Evolutionary conservation across 2,797 vertebrate species (phyloP).

Genomic region (Lepilemur ruficaudatus): DNA sequence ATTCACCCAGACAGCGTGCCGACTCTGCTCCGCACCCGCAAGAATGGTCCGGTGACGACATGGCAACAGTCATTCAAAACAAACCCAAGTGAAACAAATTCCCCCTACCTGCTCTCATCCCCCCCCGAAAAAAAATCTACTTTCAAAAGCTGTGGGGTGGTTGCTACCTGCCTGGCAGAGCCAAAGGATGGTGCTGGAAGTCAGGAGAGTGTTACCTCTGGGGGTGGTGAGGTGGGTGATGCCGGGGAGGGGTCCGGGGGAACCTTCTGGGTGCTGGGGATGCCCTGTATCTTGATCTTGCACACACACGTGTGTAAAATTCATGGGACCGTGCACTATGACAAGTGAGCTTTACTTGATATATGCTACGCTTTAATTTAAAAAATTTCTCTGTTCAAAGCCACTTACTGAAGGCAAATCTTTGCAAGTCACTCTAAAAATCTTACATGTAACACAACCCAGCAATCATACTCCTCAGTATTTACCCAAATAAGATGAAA

Average conservation of each 20-base stretch:
- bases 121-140: background rate
- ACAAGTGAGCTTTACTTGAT: background rate
- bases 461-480: background rate
- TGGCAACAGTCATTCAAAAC: background rate
- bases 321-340: background rate
- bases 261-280: background rate
- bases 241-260: accelerated
- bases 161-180: background rate
- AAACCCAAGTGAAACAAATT: background rate
- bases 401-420: background rate
- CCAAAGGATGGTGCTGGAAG: background rate
- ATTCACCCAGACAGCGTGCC: background rate
- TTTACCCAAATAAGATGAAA: background rate
- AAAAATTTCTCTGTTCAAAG: background rate
- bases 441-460: background rate
- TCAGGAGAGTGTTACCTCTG: background rate
- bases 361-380: background rate
- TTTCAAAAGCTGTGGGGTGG: background rate
- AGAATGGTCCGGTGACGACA: background rate
- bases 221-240: accelerated
- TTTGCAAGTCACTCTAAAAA: background rate
- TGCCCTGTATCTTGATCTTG: accelerated
- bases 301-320: accelerated
- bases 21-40: background rate
- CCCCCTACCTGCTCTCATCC: background rate